Evolutionary conservation across 2,888 invertebrate genomes (phyloP).

Genomic region (Neoaliturus tenellus): DNA sequence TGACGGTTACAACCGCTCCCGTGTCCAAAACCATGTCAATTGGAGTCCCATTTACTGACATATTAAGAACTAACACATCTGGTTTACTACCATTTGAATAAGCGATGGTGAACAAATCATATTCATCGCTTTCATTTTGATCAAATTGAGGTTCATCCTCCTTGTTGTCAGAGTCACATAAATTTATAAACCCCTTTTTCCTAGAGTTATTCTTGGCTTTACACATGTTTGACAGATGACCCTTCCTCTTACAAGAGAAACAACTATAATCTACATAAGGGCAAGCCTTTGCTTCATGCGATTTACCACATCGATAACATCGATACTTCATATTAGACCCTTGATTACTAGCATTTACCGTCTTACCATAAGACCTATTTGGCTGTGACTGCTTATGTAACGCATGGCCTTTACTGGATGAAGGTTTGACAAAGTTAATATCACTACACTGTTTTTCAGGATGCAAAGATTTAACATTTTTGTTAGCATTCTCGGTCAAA

Average conservation of each 20-base stretch:
- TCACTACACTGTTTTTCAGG: too few species aligned
- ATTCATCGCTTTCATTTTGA: too few species aligned
- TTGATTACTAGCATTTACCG: not conserved
- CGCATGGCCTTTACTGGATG: not conserved
- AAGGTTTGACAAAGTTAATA: not conserved
- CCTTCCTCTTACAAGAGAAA: constrained; percentile 60
- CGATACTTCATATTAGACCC: constrained; percentile 33
- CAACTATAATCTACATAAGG: not conserved
- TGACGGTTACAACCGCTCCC: not conserved
- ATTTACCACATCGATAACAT: not conserved
- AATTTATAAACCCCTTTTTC: too few species aligned
- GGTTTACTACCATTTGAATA: not conserved
- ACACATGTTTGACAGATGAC: not conserved
- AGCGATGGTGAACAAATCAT: not conserved
- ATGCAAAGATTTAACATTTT: not conserved
- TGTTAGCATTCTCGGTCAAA: not conserved
- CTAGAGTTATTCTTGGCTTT: too few species aligned
- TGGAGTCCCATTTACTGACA: not conserved
- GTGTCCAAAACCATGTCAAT: not conserved
- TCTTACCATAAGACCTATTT: not conserved
- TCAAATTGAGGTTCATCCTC: too few species aligned
- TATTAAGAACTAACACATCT: not conserved
- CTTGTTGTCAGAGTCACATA: not conserved
- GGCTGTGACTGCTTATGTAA: constrained; percentile 10
- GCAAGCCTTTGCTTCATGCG: not conserved